A percentile compares a stretch with the other conserved stretches of the same genome.
These are phyloP conservation scores for Argyresthia albistria DNA, from an alignment of 2,888 invertebrate genomes.

Conservation along the genomic window DNA sequence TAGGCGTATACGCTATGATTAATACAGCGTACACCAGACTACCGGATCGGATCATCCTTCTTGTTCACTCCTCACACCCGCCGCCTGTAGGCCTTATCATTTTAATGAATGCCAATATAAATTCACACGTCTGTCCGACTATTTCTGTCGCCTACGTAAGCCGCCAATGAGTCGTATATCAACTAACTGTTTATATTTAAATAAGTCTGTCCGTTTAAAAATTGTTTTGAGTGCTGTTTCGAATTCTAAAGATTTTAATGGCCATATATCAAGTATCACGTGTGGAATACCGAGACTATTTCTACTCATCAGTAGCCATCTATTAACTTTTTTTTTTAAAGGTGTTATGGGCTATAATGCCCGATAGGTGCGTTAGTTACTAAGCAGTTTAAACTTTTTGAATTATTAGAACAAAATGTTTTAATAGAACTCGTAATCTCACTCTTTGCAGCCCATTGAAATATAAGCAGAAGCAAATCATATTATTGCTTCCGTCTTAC, in stretches of 20 bases:
- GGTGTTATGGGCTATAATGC: neutral
- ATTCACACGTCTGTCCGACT: conserved; percentile 29
- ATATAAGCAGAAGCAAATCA: too few species aligned
- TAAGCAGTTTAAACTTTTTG: too few species aligned
- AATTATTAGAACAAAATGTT: too few species aligned
- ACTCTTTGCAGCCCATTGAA: too few species aligned
- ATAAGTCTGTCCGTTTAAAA: conserved; percentile 43
- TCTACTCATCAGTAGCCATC: conserved; percentile 15
- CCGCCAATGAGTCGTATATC: conserved; percentile 29
- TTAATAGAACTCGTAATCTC: too few species aligned
- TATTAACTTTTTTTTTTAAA: conserved; percentile 17
- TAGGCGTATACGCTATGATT: conserved; percentile 64
- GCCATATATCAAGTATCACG: conserved; percentile 25
- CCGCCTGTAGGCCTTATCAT: neutral
- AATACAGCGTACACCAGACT: conserved; percentile 52
- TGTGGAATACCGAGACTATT: conserved; percentile 19
- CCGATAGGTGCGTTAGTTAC: neutral
- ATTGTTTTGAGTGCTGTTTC: conserved; percentile 25
- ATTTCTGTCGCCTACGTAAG: conserved; percentile 42
- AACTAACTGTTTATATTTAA: conserved; percentile 44
- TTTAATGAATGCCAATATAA: conserved; percentile 12
- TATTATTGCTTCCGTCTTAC: too few species aligned
- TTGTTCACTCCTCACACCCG: conserved; percentile 22
- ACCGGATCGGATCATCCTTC: conserved; percentile 42
- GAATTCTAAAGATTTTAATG: conserved; percentile 23